Base-by-base conservation (phyloP, 2,113 vertebrate species). In the Balaeniceps rex region DNA sequence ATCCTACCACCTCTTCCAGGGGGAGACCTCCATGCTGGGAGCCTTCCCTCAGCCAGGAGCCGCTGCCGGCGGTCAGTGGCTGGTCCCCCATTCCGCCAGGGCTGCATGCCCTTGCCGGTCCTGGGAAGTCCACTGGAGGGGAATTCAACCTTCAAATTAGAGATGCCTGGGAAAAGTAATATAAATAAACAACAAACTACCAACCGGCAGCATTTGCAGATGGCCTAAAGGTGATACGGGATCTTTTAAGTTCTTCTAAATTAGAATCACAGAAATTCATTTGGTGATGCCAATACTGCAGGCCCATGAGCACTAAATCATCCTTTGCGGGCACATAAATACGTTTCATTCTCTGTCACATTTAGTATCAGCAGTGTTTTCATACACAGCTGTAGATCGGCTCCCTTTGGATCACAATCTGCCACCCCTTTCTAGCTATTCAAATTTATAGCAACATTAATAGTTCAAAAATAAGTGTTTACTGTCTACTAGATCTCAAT, bases 401-500 rank as follows among this genome's bases (percentile, higher is more conserved):
- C 77, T 78, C 80, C 86, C 79, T 96, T 97, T 96, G 95, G 94
- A 95, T 98, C 93, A 72, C 86, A 95, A 61, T 91, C 96, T 96
- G 86, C 96, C 93, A 91, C 68, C 88, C 87, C 92, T 91, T 94
- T 91, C 94, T 69, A 74, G 33, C 69, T 94, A 88, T 88, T 93
- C 87, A 60, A 76, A 87, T 96, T 97, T 96, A 92, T 74, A 85
- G 84, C 87, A 85, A 76, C 76, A 74, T 87, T 93, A 90, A 97
- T 90, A 79, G 84, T 80, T 97, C 92, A 84, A 92, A 97, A 98
- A 90, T 92, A 94, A 92, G 40, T 83, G 78, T 96, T 93, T 91
- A 71, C 85, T 94, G 83, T 66, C 51, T 65, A 82, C 69, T 94
- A 24, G 63, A 75, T 92, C 93, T 94, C 93, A 81, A 42, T 97